Conservation (phyloP, 2,888 invertebrate species). For the Pristionchus exspectatus region DNA sequence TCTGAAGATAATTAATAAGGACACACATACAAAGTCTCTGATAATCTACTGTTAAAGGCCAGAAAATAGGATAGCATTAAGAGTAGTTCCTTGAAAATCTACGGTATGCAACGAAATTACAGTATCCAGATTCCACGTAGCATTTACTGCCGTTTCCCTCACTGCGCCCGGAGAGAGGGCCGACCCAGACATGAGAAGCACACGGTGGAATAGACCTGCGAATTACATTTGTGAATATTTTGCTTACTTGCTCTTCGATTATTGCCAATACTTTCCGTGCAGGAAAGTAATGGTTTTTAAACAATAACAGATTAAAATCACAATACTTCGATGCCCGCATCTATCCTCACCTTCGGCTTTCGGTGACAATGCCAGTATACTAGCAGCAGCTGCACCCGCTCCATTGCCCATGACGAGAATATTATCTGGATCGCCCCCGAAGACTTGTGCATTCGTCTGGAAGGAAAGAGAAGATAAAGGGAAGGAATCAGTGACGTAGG, state of each 20-base stretch:
- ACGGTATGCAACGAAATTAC: no score
- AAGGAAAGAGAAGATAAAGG: slow-evolving; percentile 33
- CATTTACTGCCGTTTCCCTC: slow-evolving; percentile 77
- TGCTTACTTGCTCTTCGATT: not conserved
- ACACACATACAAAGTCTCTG: no score
- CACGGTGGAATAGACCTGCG: slow-evolving; percentile 76
- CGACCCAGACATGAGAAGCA: slow-evolving; percentile 78
- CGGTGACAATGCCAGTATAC: slow-evolving; percentile 77
- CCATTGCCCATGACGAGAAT: slow-evolving; percentile 78
- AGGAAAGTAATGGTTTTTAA: no score
- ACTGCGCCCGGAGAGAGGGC: slow-evolving; percentile 78
- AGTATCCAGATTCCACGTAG: slow-evolving; percentile 76
- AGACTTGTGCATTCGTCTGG: slow-evolving; percentile 73
- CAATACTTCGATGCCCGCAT: not conserved
- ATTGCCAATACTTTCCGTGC: no score
- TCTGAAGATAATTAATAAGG: slow-evolving; percentile 38
- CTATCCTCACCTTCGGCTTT: slow-evolving; percentile 69
- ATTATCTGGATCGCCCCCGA: slow-evolving; percentile 77
- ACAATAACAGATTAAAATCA: no score
- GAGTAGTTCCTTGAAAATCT: no score
- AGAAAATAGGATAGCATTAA: no score
- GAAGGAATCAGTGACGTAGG: not conserved
- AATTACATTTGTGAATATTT: not conserved
- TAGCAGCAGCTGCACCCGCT: slow-evolving; percentile 77
- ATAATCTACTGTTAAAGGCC: not conserved